Conservation (phyloP, 2,797 vertebrate species). For the Ctenopoma kingsleyae region DNA sequence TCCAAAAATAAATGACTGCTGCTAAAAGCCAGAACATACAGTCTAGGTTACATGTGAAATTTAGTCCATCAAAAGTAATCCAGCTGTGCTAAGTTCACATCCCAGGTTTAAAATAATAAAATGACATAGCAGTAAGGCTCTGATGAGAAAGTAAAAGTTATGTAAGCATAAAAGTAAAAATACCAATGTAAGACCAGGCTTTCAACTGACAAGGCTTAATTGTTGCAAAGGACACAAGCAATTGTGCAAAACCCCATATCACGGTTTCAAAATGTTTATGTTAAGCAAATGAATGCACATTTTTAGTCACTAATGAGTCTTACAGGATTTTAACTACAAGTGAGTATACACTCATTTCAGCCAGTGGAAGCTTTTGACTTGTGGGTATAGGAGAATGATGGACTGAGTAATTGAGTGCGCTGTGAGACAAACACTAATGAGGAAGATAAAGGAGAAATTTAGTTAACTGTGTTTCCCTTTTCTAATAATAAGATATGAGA, state of each 20-base stretch:
- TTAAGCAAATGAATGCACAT: constrained; percentile 8
- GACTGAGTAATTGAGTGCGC: constrained; percentile 67
- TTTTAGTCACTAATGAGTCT: constrained; percentile 36
- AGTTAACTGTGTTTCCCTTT: constrained; percentile 59
- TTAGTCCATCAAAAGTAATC: constrained; percentile 52
- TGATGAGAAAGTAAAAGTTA: constrained; percentile 6
- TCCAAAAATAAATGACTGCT: constrained; percentile 41
- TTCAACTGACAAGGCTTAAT: background rate
- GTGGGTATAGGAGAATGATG: constrained; percentile 56
- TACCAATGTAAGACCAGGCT: background rate
- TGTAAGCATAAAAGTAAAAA: constrained; percentile 6
- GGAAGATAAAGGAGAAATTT: constrained; percentile 69
- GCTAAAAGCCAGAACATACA: constrained; percentile 25
- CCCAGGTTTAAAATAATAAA: constrained; percentile 42
- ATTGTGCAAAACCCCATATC: background rate
- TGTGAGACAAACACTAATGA: constrained; percentile 73
- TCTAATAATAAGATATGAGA: constrained; percentile 61
- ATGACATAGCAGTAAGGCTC: constrained; percentile 5
- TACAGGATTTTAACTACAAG: constrained; percentile 18
- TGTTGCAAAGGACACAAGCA: constrained; percentile 4
- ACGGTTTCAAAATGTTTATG: constrained; percentile 14
- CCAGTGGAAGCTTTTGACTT: constrained; percentile 54
- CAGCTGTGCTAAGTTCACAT: constrained; percentile 36
- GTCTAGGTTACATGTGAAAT: constrained; percentile 41
- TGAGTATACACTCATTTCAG: constrained; percentile 45